Conservation (phyloP, 2,113 vertebrate genomes). For the Chloropsis cyanopogon region DNA sequence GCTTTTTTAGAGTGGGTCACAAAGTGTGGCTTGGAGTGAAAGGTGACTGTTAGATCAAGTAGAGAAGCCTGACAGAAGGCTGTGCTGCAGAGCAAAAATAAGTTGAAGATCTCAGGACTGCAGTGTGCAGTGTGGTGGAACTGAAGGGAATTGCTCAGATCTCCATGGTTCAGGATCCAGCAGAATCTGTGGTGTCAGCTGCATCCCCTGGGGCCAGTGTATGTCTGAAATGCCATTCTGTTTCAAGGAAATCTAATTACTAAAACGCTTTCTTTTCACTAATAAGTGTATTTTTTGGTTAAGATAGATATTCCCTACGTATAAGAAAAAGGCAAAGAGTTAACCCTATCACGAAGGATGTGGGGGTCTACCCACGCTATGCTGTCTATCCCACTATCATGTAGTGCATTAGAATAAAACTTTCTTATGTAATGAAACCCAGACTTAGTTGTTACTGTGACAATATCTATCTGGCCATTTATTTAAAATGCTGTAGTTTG, state of each 20-base stretch:
- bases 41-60: not conserved
- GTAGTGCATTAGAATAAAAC: not conserved
- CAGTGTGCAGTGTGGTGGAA: not conserved
- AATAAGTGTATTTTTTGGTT: not conserved
- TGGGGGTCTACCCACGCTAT: not conserved
- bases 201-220: not conserved
- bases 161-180: not conserved
- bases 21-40: not conserved
- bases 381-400: not conserved
- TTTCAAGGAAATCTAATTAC: not conserved
- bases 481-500: not conserved
- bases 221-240: not conserved
- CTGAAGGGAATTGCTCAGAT: not conserved
- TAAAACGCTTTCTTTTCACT: not conserved
- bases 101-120: not conserved
- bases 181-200: not conserved
- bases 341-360: not conserved
- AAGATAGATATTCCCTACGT: not conserved
- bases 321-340: not conserved
- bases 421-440: not conserved
- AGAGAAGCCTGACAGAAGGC: not conserved
- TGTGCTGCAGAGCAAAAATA: not conserved
- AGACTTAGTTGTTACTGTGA: not conserved
- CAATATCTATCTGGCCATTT: not conserved
- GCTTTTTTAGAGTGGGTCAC: not conserved